Conservation (phyloP, 2,888 invertebrate genomes). For the Oscheius sp. region DNA sequence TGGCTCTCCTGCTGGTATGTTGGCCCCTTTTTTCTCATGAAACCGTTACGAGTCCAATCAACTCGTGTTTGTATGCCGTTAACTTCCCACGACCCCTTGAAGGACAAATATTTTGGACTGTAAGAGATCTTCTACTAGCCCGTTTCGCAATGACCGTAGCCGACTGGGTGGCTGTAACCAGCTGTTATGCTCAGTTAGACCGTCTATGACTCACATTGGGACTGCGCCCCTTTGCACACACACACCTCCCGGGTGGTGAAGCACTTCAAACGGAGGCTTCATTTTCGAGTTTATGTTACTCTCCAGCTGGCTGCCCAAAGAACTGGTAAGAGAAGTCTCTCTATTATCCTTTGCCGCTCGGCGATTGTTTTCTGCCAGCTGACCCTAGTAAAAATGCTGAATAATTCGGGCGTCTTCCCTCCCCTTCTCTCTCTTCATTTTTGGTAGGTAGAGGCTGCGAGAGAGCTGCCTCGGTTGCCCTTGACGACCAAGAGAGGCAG, state of each 20-base stretch:
- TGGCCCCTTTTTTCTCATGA: not conserved
- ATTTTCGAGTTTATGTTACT: too few species aligned
- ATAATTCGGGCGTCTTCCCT: conserved; percentile 9
- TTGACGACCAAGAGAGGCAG: conserved; percentile 16
- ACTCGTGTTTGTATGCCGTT: not conserved
- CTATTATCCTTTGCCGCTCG: not conserved
- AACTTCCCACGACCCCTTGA: not conserved
- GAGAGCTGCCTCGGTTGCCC: conserved; percentile 32
- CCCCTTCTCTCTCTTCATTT: conserved; percentile 15
- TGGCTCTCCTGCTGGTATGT: conserved; percentile 26
- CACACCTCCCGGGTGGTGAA: not conserved
- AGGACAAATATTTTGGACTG: conserved; percentile 1
- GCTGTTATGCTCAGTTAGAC: not conserved
- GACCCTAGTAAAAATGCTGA: conserved; percentile 24
- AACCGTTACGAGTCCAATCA: too few species aligned
- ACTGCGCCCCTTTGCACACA: conserved; percentile 11
- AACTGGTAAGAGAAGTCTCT: not conserved
- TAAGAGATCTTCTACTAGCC: not conserved
- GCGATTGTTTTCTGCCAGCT: conserved; percentile 16
- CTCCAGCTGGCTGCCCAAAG: too few species aligned
- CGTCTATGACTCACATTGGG: conserved; percentile 12
- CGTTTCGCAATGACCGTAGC: not conserved
- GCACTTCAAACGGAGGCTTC: not conserved
- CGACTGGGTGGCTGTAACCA: not conserved
- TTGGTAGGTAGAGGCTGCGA: not conserved